Conservation (phyloP, 2,888 invertebrate species). For the Uloborus plumipes region DNA sequence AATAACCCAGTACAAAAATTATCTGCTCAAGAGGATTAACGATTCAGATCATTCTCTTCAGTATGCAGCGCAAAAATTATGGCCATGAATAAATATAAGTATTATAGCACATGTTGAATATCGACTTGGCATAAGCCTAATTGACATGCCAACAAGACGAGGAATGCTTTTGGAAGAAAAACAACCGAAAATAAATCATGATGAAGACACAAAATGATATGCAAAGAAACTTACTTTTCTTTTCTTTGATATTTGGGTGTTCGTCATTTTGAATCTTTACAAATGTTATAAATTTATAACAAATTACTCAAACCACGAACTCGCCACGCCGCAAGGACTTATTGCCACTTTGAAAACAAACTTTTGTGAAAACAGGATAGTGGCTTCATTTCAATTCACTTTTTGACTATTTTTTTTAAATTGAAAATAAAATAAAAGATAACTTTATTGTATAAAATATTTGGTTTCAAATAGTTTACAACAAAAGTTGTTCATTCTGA, state of each 20-base stretch:
- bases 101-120: background rate
- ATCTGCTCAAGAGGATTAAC: too few relatives aligned
- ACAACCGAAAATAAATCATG: too few relatives aligned
- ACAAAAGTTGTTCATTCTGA: too few relatives aligned
- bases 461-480: background rate
- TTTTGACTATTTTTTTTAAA: background rate
- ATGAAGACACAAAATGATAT: background rate
- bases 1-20: too few relatives aligned
- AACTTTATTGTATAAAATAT: background rate
- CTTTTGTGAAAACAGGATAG: background rate
- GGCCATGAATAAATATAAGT: too few relatives aligned
- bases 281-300: too few relatives aligned
- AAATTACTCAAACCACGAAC: background rate
- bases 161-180: background rate
- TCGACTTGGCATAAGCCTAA: background rate
- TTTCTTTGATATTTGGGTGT: slow-evolving; percentile 38
- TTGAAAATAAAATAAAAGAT: background rate
- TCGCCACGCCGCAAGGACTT: slow-evolving; percentile 4
- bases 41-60: too few relatives aligned
- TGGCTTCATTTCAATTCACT: slow-evolving; percentile 20
- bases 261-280: slow-evolving; percentile 30
- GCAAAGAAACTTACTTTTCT: slow-evolving; percentile 22
- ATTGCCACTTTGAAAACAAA: background rate
- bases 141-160: background rate
- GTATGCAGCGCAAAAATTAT: background rate